A percentile compares a stretch with the other conserved stretches of the same genome.
Conservation (phyloP, 2,797 vertebrate species). For the Taeniopygia guttata region DNA sequence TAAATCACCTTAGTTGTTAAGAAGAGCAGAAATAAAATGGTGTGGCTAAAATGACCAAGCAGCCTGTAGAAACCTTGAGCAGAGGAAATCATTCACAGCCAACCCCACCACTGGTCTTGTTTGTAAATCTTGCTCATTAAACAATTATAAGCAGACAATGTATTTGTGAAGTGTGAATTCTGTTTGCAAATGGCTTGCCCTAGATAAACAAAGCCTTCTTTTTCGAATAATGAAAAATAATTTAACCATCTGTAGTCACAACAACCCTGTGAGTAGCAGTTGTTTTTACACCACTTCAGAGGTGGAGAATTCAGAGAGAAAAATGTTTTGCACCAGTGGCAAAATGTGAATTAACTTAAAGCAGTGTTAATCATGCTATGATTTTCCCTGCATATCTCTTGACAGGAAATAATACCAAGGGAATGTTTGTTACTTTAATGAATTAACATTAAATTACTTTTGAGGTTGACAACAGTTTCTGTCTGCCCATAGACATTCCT, state of each 20-base stretch:
- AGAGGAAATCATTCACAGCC: neutral
- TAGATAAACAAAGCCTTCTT: constrained; percentile 17
- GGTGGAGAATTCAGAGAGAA: neutral
- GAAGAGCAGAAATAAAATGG: neutral
- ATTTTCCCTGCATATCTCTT: neutral
- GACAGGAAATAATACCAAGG: neutral
- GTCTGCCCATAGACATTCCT: neutral
- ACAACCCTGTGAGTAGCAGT: neutral
- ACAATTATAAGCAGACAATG: constrained; percentile 18
- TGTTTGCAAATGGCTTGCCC: neutral
- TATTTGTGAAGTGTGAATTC: neutral
- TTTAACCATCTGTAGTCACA: constrained; percentile 11
- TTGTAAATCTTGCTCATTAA: constrained; percentile 16
- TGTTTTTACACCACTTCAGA: neutral
- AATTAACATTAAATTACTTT: neutral
- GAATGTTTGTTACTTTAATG: neutral
- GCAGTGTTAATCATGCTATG: neutral
- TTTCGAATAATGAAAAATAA: neutral
- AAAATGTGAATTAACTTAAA: neutral
- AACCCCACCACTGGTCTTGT: neutral
- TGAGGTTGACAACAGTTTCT: neutral
- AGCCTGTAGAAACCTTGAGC: neutral
- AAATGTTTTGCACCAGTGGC: neutral
- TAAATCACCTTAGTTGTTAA: neutral
- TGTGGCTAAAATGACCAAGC: neutral